Evolutionary conservation across 2,113 vertebrate genomes (phyloP), one percentile per base, ranked within the genome.

Genomic region (Tupaia tana): DNA sequence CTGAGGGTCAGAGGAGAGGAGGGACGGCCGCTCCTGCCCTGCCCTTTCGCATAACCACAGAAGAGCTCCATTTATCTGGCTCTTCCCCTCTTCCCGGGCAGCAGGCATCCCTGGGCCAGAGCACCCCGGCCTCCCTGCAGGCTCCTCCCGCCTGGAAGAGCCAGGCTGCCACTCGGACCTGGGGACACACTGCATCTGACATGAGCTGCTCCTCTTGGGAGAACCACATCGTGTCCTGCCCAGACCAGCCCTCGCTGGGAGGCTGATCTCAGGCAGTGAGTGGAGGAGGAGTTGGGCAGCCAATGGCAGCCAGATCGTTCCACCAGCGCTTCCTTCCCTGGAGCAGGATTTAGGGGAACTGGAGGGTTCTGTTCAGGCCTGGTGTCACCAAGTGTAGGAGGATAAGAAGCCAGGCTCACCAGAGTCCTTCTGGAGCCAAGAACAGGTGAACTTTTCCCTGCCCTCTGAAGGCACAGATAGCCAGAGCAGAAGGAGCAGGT

Each of bases 401-500:
- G 80, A 73, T 11, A 0, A 13, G 34, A 52, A 87, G 29, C 59
- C 1, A 52, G 54, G 73, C 6, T 58, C 67, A 19, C 22, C 83
- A 84, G 31, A 59, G 3, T 19, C n/a, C 29, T 78, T 63, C 75
- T 86, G 34, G 43, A 85, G 22, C 63, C 14, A 24, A 86, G 31
- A 64, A 78, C 29, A 63, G n/a, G 31, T 18, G 64, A 24, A 15
- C 19, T 70, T 80, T 34, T 75, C 75, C 54, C 82, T 66, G 1
- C 29, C 29, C 29, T 54, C 64, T 6, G 5, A 70, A 18, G 9
- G 29, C 20, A 54, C 13, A 14, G 71, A 67, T 22, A 61, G 20
- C 1, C 7, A 0, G 58, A 77, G 19, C 27, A 0, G 7, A 5
- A 8, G 25, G 70, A 52, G 52, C 59, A 9, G 1, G 0, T 13